Percentiles rank a stretch among this genome's conserved stretches.
These are phyloP conservation scores for Eumaeus atala DNA, from an alignment of 1,140 invertebrate species.

Conservation along the genomic window DNA sequence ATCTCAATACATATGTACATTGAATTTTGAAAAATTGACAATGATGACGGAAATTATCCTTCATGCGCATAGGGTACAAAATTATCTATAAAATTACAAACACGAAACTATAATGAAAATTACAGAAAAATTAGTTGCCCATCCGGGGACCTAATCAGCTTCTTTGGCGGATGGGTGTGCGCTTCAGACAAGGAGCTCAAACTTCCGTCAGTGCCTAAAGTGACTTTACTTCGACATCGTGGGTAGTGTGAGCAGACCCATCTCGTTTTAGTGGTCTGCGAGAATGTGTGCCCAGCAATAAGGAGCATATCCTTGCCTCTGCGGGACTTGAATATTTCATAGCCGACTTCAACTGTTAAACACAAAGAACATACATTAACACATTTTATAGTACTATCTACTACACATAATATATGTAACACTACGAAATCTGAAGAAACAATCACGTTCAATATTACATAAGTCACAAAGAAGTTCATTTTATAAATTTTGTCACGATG, in stretches of 20 bases:
- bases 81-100: too few species aligned
- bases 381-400: background rate
- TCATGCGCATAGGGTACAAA: too few species aligned
- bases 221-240: background rate
- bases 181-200: conserved; percentile 1
- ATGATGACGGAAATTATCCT: too few species aligned
- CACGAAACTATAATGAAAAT: too few species aligned
- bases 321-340: conserved; percentile 25
- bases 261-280: conserved; percentile 2
- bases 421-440: too few species aligned
- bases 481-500: too few species aligned
- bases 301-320: conserved; percentile 27
- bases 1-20: too few species aligned
- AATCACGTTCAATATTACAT: too few species aligned
- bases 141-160: background rate
- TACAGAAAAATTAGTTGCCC: too few species aligned
- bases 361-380: background rate
- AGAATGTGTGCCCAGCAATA: conserved; percentile 30
- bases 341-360: conserved; percentile 16
- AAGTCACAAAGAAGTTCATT: too few species aligned
- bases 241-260: conserved; percentile 27
- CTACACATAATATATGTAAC: too few species aligned
- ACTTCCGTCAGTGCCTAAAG: background rate
- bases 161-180: conserved; percentile 9
- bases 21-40: too few species aligned